Conservation (phyloP, 2,113 vertebrate species). For the Tupaia tana region DNA sequence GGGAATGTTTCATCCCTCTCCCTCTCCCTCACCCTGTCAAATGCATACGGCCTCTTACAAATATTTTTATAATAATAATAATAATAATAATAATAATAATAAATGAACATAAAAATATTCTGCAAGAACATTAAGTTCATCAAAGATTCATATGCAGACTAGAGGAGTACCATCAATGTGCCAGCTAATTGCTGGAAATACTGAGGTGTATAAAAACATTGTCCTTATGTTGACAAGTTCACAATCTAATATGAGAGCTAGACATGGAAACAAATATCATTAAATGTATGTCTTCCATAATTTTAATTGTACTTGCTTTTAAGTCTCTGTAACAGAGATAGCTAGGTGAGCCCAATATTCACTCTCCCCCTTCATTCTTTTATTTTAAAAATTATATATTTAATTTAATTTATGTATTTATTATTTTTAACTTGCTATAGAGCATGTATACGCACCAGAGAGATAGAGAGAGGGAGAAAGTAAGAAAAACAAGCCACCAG, state of each 20-base stretch:
- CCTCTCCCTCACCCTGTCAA: too few relatives aligned
- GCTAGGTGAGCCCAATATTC: background rate
- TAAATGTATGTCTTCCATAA: background rate
- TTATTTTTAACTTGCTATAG: too few relatives aligned
- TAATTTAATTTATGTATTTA: too few relatives aligned
- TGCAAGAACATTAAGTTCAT: constrained; percentile 3
- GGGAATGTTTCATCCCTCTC: too few relatives aligned
- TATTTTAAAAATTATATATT: too few relatives aligned
- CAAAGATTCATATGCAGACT: background rate
- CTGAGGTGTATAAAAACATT: background rate
- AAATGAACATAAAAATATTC: constrained; percentile 14
- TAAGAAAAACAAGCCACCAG: too few relatives aligned
- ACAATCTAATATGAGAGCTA: background rate
- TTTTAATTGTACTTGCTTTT: background rate
- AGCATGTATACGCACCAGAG: too few relatives aligned
- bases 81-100: too few relatives aligned
- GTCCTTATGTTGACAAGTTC: constrained; percentile 3
- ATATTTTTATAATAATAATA: too few relatives aligned
- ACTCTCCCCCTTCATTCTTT: background rate
- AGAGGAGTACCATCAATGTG: background rate
- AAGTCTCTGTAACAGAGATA: background rate
- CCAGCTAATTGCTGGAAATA: background rate
- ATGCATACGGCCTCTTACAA: too few relatives aligned
- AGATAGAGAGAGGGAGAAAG: too few relatives aligned
- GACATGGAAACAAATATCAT: background rate